Conservation (phyloP, 2,113 vertebrate species). For the Platysteira castanea region DNA sequence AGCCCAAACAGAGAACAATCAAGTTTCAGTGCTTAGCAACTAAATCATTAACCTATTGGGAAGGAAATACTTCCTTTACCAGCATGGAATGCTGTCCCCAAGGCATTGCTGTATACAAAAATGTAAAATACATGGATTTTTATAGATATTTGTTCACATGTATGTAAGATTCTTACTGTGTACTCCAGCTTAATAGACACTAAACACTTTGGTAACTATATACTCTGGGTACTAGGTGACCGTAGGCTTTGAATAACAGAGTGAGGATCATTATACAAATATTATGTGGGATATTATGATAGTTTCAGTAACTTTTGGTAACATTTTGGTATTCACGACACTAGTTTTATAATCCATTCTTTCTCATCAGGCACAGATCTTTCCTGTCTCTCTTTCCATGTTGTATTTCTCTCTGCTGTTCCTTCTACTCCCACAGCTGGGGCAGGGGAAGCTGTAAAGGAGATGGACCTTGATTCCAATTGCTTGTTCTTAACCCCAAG, state of each 20-base stretch:
- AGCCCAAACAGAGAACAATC: background rate
- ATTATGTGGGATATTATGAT: background rate
- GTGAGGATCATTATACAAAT: background rate
- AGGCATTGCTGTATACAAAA: background rate
- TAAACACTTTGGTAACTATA: background rate
- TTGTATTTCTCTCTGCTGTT: background rate
- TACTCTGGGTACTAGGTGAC: background rate
- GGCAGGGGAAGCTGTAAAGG: background rate
- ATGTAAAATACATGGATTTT: background rate
- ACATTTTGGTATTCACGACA: background rate
- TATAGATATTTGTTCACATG: background rate
- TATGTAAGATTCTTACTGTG: background rate
- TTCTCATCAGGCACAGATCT: background rate
- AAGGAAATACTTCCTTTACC: slow-evolving; percentile 1
- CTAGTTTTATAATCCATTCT: background rate
- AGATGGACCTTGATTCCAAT: background rate
- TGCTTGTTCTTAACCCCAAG: background rate
- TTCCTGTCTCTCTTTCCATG: background rate
- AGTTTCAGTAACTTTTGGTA: background rate
- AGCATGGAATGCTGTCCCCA: background rate
- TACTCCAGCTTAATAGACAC: background rate
- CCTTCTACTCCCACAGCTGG: background rate
- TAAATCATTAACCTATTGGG: slow-evolving; percentile 46
- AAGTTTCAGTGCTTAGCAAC: slow-evolving; percentile 14
- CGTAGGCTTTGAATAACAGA: background rate